Evolutionary conservation across 1,140 invertebrate species (phyloP).

Genomic region (Ceratina australensis): DNA sequence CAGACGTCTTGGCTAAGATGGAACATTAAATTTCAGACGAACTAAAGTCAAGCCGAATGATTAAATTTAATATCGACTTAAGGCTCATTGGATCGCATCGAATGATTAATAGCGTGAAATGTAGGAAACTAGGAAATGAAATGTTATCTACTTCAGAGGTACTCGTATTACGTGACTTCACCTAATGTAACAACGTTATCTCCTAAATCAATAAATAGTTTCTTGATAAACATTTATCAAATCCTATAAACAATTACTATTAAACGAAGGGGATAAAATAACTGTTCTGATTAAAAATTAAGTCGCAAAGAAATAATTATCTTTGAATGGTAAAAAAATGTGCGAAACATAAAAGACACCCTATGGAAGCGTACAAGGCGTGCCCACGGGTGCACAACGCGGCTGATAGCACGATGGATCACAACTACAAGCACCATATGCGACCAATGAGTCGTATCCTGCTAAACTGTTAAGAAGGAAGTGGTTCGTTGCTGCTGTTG

Average conservation of each 20-base stretch:
- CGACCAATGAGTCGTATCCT: conserved; percentile 80
- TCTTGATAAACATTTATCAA: no score
- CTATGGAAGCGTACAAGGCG: conserved; percentile 56
- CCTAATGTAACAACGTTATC: no score
- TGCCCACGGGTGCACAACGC: conserved; percentile 63
- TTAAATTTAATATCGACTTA: no score
- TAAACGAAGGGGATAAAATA: no score
- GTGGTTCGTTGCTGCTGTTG: conserved; percentile 77
- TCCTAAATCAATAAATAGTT: no score
- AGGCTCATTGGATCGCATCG: not conserved
- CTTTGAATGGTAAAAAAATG: not conserved
- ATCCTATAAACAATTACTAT: no score
- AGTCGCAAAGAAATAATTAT: no score
- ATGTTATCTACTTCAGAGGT: no score
- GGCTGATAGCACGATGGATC: conserved; percentile 70
- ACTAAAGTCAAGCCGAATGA: not conserved
- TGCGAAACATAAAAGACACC: conserved; percentile 35
- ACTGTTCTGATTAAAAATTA: no score
- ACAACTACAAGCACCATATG: conserved; percentile 62
- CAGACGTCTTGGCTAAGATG: not conserved
- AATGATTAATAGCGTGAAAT: conserved; percentile 5
- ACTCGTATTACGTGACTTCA: no score
- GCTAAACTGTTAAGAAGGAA: conserved; percentile 81
- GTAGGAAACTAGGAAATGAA: no score
- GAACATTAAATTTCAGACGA: no score